Conservation (phyloP, 2,113 vertebrate species). For the Pachyramphus minor region DNA sequence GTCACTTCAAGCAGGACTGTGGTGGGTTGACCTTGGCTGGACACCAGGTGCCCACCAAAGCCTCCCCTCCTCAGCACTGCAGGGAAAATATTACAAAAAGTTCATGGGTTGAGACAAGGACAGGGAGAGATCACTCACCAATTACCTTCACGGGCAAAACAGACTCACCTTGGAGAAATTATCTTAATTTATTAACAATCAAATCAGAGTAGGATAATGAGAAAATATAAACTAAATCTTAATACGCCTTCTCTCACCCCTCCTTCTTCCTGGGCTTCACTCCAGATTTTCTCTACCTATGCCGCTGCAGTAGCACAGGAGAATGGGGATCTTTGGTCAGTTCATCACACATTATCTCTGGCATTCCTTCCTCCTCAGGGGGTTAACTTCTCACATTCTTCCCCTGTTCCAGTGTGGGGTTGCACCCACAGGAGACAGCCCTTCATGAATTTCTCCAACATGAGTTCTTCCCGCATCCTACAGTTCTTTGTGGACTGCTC, state of each 20-base stretch:
- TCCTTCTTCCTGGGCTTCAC: neutral
- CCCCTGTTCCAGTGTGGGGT: neutral
- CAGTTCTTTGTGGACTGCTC: neutral
- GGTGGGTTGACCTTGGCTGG: neutral
- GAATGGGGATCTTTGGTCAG: neutral
- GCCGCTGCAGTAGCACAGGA: neutral
- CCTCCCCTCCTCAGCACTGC: neutral
- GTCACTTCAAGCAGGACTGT: neutral
- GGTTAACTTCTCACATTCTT: neutral
- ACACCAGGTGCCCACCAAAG: neutral
- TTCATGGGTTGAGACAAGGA: neutral
- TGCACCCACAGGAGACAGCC: neutral
- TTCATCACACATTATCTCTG: neutral
- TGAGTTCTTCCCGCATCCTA: neutral
- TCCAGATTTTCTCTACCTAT: neutral
- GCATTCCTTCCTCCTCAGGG: neutral
- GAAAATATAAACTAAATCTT: neutral
- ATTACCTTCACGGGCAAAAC: neutral
- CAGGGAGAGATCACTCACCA: neutral
- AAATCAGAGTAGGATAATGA: neutral
- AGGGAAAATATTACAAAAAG: neutral
- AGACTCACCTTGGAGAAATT: neutral
- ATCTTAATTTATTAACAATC: neutral
- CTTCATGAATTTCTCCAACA: neutral
- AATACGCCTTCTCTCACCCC: neutral